Conservation (phyloP, 2,888 invertebrate genomes). For the Polylopha cassiicola region DNA sequence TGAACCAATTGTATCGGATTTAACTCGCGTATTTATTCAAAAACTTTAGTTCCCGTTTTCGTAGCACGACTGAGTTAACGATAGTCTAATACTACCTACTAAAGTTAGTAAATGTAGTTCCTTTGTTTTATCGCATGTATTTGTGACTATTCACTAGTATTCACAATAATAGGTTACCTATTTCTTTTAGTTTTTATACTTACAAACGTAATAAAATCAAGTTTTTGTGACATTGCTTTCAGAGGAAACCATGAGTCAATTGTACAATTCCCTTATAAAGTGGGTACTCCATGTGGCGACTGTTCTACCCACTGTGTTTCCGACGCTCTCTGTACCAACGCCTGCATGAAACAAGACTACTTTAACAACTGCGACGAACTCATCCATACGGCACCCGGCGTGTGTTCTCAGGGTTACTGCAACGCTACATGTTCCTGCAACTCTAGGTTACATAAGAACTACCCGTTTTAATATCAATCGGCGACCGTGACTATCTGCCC, state of each 20-base stretch:
- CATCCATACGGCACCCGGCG: too few relatives aligned
- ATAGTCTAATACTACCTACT: too few relatives aligned
- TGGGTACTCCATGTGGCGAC: slow-evolving; percentile 79
- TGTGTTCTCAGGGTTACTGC: slow-evolving; percentile 77
- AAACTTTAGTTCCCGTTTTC: too few relatives aligned
- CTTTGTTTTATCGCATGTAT: too few relatives aligned
- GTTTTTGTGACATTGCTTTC: slow-evolving; percentile 37
- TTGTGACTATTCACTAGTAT: too few relatives aligned
- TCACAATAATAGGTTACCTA: too few relatives aligned
- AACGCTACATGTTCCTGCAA: slow-evolving; percentile 85
- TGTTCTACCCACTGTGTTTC: slow-evolving; percentile 81
- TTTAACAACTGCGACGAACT: slow-evolving; percentile 86
- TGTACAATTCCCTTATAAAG: slow-evolving; percentile 81
- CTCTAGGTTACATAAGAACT: slow-evolving; percentile 52
- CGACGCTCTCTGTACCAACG: slow-evolving; percentile 83
- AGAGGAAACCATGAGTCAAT: slow-evolving; percentile 83
- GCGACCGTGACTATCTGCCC: neutral
- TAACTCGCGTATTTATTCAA: too few relatives aligned
- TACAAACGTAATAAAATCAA: neutral
- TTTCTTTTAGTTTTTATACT: too few relatives aligned
- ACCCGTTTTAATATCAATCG: slow-evolving; percentile 33
- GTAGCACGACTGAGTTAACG: too few relatives aligned
- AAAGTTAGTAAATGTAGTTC: too few relatives aligned
- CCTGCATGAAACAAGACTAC: slow-evolving; percentile 81
- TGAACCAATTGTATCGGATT: too few relatives aligned